These are phyloP conservation scores for Lamellibrachia columna DNA, from an alignment of 2,888 invertebrate species.

Conservation along the genomic window DNA sequence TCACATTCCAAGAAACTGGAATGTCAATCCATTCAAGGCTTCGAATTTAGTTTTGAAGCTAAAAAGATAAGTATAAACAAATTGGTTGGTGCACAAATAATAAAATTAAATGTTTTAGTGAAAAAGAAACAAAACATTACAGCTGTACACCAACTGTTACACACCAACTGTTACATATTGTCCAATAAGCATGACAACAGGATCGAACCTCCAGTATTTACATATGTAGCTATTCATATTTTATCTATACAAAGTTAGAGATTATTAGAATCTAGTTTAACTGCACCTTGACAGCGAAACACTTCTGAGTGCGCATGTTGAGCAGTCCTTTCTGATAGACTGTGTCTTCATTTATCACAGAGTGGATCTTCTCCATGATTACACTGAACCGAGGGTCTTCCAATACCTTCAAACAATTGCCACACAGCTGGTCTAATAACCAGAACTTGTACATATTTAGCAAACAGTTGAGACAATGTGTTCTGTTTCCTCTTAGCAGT, in stretches of 20 bases:
- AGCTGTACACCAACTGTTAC: neutral
- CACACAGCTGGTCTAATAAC: neutral
- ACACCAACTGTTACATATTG: neutral
- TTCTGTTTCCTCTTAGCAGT: no score
- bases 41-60: neutral
- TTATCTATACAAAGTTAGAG: neutral
- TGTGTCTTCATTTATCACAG: conserved; percentile 72
- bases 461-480: no score
- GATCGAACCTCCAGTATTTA: neutral
- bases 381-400: conserved; percentile 66
- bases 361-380: conserved; percentile 69
- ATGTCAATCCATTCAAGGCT: neutral
- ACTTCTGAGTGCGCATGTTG: conserved; percentile 73
- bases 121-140: no score
- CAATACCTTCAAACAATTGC: conserved; percentile 61
- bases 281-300: conserved; percentile 77
- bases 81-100: neutral
- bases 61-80: neutral
- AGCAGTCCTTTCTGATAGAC: conserved; percentile 69
- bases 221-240: neutral
- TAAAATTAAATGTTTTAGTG: no score
- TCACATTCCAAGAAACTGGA: no score
- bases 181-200: neutral
- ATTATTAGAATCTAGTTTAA: conserved; percentile 17
- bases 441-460: no score